Evolutionary conservation across 2,888 invertebrate species (phyloP).

Genomic region (Odiellus spinosus): DNA sequence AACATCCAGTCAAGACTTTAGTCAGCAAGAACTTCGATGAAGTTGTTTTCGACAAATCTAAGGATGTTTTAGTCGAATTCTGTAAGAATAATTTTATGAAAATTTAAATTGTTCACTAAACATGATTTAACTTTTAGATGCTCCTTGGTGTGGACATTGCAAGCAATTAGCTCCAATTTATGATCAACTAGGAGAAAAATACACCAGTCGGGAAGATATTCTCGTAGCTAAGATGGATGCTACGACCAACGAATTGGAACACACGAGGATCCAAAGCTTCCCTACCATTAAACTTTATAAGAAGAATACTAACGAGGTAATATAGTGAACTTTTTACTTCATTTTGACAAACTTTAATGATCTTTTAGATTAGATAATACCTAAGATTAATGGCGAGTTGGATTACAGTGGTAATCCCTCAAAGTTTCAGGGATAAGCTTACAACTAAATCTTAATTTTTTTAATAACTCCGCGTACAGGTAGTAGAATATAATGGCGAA

Average conservation of each 20-base stretch:
- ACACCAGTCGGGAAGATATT: constrained; percentile 55
- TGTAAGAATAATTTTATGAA: constrained; percentile 34
- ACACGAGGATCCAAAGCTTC: constrained; percentile 85
- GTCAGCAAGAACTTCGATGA: constrained; percentile 92
- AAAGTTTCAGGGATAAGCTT: too few relatives aligned
- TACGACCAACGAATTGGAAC: constrained; percentile 91
- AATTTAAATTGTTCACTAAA: neutral
- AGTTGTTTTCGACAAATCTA: constrained; percentile 67
- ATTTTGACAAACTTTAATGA: too few relatives aligned
- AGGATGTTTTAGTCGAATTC: constrained; percentile 94
- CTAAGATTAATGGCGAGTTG: too few relatives aligned
- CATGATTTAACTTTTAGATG: constrained; percentile 38
- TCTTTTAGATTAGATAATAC: too few relatives aligned
- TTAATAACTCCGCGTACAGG: too few relatives aligned
- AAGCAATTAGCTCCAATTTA: constrained; percentile 93
- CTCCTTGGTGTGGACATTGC: constrained; percentile 96
- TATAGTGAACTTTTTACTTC: constrained; percentile 23
- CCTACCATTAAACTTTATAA: constrained; percentile 88
- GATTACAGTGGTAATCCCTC: too few relatives aligned
- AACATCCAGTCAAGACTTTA: constrained; percentile 75
- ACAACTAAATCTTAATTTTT: too few relatives aligned
- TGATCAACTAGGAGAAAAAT: constrained; percentile 88
- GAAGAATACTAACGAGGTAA: constrained; percentile 71
- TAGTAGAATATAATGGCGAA: constrained; percentile 84
- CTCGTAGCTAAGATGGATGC: constrained; percentile 98